Conservation (phyloP, 30 jellyfish, hydroid and myxozoan species). For the Pelagia noctiluca region DNA sequence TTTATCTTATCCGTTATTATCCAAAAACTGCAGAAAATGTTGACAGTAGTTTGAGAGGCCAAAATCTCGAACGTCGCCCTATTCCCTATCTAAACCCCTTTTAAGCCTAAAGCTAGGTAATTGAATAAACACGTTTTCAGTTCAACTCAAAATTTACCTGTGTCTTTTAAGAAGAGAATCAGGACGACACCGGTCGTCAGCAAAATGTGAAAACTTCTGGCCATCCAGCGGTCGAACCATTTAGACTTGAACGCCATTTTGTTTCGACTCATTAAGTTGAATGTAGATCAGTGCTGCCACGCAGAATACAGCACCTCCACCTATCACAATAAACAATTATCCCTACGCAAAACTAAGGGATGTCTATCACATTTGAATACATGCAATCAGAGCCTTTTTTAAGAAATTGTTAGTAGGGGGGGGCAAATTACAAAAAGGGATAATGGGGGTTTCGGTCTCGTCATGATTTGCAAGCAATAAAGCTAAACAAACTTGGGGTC, state of each 20-base stretch:
- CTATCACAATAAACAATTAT: no score
- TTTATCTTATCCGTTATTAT: neutral
- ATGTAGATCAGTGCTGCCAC: no score
- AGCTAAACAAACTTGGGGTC: no score
- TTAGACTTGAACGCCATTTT: slow-evolving; percentile 87
- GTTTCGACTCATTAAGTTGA: neutral
- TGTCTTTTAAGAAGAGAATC: slow-evolving; percentile 81
- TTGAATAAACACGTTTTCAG: neutral
- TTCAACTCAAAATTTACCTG: slow-evolving; percentile 52
- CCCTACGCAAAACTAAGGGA: no score
- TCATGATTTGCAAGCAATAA: no score
- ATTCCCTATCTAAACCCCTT: neutral
- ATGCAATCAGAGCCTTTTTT: no score
- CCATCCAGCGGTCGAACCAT: slow-evolving; percentile 95
- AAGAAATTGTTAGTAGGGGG: no score
- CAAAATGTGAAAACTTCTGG: slow-evolving; percentile 85
- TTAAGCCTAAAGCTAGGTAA: neutral
- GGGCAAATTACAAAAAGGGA: no score
- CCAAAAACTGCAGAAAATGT: neutral
- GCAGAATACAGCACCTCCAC: no score
- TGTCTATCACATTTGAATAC: no score
- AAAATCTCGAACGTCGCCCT: neutral
- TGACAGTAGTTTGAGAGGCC: neutral
- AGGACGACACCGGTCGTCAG: slow-evolving; percentile 77
- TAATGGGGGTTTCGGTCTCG: no score